These are phyloP conservation scores for Hypsibius dujardini DNA, from an alignment of 1,140 invertebrate species.

Conservation along the genomic window DNA sequence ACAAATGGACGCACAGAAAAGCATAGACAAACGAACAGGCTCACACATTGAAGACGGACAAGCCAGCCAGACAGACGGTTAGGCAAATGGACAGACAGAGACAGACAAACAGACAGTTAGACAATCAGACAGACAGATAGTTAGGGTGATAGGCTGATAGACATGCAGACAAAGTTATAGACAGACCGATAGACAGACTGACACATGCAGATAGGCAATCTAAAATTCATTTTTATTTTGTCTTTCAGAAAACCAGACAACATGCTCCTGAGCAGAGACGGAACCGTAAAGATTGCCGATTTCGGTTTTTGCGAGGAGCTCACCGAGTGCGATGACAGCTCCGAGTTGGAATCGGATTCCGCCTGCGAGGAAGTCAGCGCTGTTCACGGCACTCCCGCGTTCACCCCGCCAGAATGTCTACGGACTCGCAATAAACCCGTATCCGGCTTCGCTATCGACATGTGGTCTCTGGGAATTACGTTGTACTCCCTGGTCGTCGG, in stretches of 20 bases:
- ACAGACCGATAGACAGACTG: too few relatives aligned
- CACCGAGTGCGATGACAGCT: neutral
- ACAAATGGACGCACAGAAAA: neutral
- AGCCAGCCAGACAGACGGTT: too few relatives aligned
- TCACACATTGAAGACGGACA: too few relatives aligned
- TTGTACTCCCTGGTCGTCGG: slow-evolving; percentile 74
- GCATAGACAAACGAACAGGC: too few relatives aligned
- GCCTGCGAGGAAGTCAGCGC: neutral
- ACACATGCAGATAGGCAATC: too few relatives aligned
- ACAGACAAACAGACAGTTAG: too few relatives aligned
- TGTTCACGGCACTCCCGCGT: slow-evolving; percentile 10
- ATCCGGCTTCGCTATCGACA: slow-evolving; percentile 49
- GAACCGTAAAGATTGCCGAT: slow-evolving; percentile 65
- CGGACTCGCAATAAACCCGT: neutral
- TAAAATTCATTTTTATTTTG: neutral
- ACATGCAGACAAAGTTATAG: too few relatives aligned
- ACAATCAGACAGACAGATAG: too few relatives aligned
- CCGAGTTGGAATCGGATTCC: neutral
- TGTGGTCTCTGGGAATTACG: slow-evolving; percentile 89
- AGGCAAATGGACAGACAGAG: too few relatives aligned
- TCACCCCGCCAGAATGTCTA: slow-evolving; percentile 13
- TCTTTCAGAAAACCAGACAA: slow-evolving; percentile 79
- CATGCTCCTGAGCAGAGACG: slow-evolving; percentile 67
- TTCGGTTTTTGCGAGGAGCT: slow-evolving; percentile 82
- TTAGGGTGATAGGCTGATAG: too few relatives aligned